These are phyloP conservation scores for Campoplex nolae DNA, from an alignment of 2,888 invertebrate genomes.

Conservation along the genomic window DNA sequence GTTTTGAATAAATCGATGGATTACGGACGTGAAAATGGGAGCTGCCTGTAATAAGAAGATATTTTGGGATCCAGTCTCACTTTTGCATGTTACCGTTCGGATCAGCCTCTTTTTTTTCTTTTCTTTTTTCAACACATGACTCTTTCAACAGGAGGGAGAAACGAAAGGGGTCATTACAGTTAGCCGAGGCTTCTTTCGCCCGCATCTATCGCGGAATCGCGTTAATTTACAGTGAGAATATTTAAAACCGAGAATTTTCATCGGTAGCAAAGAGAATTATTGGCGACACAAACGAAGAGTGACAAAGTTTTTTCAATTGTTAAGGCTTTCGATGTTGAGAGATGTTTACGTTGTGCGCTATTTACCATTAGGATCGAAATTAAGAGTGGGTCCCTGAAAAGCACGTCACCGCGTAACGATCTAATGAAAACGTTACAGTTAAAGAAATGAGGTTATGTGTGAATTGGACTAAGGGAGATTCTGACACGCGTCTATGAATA, in stretches of 20 bases:
- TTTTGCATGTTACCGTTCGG: not conserved
- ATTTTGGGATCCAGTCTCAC: slow-evolving; percentile 17
- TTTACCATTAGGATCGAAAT: slow-evolving; percentile 79
- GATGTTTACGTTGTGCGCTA: slow-evolving; percentile 77
- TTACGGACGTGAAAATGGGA: not conserved
- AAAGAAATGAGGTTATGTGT: slow-evolving; percentile 64
- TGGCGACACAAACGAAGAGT: slow-evolving; percentile 11
- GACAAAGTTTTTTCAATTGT: slow-evolving; percentile 21
- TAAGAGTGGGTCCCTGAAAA: slow-evolving; percentile 78
- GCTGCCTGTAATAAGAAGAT: not conserved
- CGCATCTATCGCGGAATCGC: not conserved
- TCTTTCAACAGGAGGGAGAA: not conserved
- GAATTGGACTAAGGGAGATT: slow-evolving; percentile 32
- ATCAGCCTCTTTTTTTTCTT: not conserved
- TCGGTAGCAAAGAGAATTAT: slow-evolving; percentile 22
- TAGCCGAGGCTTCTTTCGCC: not conserved
- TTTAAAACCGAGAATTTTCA: slow-evolving; percentile 21
- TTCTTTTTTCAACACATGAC: too few species aligned
- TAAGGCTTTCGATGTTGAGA: slow-evolving; percentile 59
- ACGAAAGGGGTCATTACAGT: not conserved
- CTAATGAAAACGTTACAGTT: slow-evolving; percentile 45
- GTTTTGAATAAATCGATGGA: not conserved
- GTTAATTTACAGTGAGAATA: slow-evolving; percentile 1
- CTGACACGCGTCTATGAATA: not conserved
- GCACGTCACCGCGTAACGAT: slow-evolving; percentile 37